Base-by-base conservation (phyloP, 1,140 invertebrate genomes). In the Drosophila parabipectinata region DNA sequence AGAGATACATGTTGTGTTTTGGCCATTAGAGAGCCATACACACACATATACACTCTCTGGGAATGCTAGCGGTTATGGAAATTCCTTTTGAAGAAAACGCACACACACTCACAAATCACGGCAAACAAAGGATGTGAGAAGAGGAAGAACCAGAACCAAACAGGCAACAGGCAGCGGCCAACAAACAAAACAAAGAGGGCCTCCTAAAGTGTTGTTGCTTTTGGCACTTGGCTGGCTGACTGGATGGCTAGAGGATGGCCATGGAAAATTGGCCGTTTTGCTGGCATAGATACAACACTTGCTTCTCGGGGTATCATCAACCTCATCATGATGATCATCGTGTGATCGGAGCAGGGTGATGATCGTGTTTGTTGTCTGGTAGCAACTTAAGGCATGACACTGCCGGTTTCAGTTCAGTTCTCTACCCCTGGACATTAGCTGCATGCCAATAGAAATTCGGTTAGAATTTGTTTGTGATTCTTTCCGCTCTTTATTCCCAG, bases 1-100 rank as follows among this genome's bases (percentile, higher is more conserved):
- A 48, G 34, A 21, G 58, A 77, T 18, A 18, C 32, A 34, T 62
- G 61, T 54, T 72, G 77, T 66, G 44, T 85, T 64, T 77, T 74
- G 68, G 78, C 78, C 69, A 85, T 85, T 85, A 85, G 82, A 62
- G 63, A 45, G 68, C 72, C 28, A 66, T 56, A 54, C 48, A 47
- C 28, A 62, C 28, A 62, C 50, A 78, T 5, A 52, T 24, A 60
- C 66, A 64, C 53, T 66, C 64, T 44, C 54, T 67, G 66, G 82
- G 78, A 89, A 88, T 88, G 83, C 84, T 88, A 88, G 83, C 83
- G 83, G 83, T 88, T 88, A 88, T 88, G 76, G 79, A 88, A 88
- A 88, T 88, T 88, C 83, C 83, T 88, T 44, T 88, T 82, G 83
- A 82, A 76, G 66, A 14, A 73, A 47, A 55, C 60, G 60, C 47